Evolutionary conservation across 2,113 vertebrate species (phyloP).

Genomic region (Pheucticus melanocephalus): DNA sequence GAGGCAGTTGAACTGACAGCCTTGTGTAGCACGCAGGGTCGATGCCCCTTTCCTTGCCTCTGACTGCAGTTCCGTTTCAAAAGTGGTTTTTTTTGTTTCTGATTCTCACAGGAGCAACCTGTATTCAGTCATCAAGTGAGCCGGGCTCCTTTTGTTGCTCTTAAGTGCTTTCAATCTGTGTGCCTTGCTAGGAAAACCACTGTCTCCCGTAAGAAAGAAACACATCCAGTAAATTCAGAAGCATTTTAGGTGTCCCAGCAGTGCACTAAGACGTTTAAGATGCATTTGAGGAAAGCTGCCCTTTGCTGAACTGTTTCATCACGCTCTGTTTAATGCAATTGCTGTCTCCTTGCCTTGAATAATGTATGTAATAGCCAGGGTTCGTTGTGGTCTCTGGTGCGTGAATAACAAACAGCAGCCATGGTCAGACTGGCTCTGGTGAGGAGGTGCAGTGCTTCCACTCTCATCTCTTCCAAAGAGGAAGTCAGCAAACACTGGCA

Average conservation of each 20-base stretch:
- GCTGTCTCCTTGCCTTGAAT: background rate
- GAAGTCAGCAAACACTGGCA: slow-evolving; percentile 23
- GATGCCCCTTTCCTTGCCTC: background rate
- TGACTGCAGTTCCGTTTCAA: background rate
- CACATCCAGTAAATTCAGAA: background rate
- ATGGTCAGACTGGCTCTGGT: accelerated
- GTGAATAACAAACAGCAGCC: background rate
- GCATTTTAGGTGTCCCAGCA: background rate
- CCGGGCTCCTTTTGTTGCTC: background rate
- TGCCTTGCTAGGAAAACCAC: background rate
- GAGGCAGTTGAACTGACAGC: background rate
- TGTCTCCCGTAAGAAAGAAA: background rate
- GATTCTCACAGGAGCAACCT: background rate
- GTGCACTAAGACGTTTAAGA: background rate
- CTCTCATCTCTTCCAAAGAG: background rate
- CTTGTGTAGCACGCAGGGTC: accelerated
- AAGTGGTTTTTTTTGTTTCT: background rate
- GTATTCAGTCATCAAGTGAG: background rate
- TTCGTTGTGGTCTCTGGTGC: background rate
- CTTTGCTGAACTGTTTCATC: background rate
- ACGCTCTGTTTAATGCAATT: background rate
- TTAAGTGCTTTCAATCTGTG: background rate
- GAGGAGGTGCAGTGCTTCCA: background rate
- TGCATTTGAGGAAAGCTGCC: background rate
- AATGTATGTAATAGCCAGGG: background rate